Conservation (phyloP, 1,140 invertebrate genomes). For the Euglossa dilemma region DNA sequence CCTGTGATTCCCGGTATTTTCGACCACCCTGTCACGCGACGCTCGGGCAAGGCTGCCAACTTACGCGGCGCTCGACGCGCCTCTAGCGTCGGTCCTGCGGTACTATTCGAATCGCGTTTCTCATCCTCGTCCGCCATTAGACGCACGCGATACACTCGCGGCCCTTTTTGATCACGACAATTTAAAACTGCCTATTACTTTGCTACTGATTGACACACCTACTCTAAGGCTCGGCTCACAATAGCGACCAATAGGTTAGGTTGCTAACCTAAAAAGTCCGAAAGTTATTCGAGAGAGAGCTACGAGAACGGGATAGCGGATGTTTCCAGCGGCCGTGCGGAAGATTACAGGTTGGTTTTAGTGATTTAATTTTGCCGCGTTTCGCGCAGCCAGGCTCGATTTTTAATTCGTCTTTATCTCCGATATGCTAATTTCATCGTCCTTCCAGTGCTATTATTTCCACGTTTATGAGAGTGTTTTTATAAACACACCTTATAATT, state of each 20-base stretch:
- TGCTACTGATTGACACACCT: constrained; percentile 35
- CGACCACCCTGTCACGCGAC: constrained; percentile 37
- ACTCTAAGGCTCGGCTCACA: neutral
- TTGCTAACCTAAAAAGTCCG: no score
- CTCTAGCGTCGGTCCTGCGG: neutral
- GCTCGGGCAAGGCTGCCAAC: constrained; percentile 4
- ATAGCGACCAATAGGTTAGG: neutral
- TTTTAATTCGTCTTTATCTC: neutral
- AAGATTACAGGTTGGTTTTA: neutral
- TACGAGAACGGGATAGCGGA: neutral
- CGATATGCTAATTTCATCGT: neutral
- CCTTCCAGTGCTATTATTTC: neutral
- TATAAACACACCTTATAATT: neutral
- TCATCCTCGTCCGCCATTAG: constrained; percentile 13
- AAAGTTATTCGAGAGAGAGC: neutral
- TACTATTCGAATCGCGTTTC: constrained; percentile 4
- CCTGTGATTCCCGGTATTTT: constrained; percentile 7
- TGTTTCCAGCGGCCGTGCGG: neutral
- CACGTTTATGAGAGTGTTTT: no score
- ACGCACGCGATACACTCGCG: constrained; percentile 41
- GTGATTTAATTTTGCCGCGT: neutral
- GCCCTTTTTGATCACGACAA: constrained; percentile 27
- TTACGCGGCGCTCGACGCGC: neutral
- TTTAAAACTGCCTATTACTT: constrained; percentile 35
- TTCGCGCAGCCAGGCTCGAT: neutral